phyloP scores from a whole-genome alignment of 2,888 invertebrate genomes.

The Amblyjoppa proteus region DNA sequence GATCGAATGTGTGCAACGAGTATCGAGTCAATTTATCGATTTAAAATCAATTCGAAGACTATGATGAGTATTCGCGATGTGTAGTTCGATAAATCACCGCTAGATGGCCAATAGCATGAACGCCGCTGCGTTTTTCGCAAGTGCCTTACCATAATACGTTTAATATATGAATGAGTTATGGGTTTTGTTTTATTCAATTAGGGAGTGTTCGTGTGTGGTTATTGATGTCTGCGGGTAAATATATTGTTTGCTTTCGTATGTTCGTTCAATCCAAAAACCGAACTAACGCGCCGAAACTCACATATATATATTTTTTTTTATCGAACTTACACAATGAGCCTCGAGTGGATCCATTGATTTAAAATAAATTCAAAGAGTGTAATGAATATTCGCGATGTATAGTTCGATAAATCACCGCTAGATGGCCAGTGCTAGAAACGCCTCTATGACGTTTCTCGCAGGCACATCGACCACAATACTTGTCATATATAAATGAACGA shows the following conservation, averaged over 20 bases:
- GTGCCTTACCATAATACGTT: too few species aligned
- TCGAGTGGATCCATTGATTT: too few species aligned
- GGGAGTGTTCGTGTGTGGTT: not conserved
- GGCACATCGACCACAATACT: not conserved
- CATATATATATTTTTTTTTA: too few species aligned
- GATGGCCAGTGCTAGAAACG: not conserved
- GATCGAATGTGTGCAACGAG: too few species aligned
- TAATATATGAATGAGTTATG: too few species aligned
- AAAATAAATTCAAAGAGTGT: not conserved
- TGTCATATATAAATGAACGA: not conserved
- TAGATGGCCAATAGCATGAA: not conserved
- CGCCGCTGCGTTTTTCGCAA: too few species aligned
- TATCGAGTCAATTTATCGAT: too few species aligned
- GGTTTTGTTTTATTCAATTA: too few species aligned
- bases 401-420: not conserved
- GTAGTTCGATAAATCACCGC: not conserved
- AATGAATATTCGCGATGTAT: not conserved
- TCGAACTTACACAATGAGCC: too few species aligned
- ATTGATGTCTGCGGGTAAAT: too few species aligned
- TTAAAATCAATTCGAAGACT: too few species aligned
- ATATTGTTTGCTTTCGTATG: not conserved
- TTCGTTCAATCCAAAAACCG: constrained; percentile 13
- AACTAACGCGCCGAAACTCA: not conserved
- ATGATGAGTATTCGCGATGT: not conserved
- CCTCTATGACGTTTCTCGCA: not conserved